Conservation (phyloP, 2,797 vertebrate species). For the Syndactyla subalaris region DNA sequence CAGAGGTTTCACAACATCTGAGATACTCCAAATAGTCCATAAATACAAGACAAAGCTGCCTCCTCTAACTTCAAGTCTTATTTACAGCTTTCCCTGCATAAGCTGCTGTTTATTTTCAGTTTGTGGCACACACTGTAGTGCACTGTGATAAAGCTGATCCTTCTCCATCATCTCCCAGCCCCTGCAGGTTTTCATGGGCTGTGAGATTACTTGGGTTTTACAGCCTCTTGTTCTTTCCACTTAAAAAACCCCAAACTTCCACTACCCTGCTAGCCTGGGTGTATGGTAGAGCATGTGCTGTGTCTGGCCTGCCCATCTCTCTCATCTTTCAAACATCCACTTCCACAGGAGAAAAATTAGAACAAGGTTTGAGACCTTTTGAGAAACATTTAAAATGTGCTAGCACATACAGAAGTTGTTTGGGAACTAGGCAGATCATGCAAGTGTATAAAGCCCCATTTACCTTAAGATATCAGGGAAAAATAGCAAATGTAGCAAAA, state of each 20-base stretch:
- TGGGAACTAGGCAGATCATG: neutral
- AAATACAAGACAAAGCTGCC: slow-evolving; percentile 28
- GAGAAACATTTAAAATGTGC: neutral
- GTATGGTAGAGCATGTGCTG: neutral
- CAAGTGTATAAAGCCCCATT: neutral
- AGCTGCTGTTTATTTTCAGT: slow-evolving; percentile 33
- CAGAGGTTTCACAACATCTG: neutral
- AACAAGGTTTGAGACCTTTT: neutral
- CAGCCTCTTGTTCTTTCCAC: slow-evolving; percentile 29
- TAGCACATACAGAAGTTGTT: neutral
- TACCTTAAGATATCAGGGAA: neutral
- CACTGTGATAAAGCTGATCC: slow-evolving; percentile 40
- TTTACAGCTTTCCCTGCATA: slow-evolving; percentile 23
- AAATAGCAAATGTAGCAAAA: neutral
- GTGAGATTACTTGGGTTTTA: slow-evolving; percentile 65
- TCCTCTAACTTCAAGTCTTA: neutral
- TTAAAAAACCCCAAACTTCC: neutral
- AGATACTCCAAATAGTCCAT: neutral
- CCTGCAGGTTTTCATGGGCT: slow-evolving; percentile 22
- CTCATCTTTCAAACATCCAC: neutral
- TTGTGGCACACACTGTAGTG: neutral
- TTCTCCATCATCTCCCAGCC: slow-evolving; percentile 38
- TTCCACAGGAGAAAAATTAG: neutral
- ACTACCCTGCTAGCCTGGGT: neutral
- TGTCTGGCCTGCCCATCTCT: neutral